phyloP scores from a whole-genome alignment of 2,113 vertebrate genomes.

The Crotophaga sulcirostris region DNA sequence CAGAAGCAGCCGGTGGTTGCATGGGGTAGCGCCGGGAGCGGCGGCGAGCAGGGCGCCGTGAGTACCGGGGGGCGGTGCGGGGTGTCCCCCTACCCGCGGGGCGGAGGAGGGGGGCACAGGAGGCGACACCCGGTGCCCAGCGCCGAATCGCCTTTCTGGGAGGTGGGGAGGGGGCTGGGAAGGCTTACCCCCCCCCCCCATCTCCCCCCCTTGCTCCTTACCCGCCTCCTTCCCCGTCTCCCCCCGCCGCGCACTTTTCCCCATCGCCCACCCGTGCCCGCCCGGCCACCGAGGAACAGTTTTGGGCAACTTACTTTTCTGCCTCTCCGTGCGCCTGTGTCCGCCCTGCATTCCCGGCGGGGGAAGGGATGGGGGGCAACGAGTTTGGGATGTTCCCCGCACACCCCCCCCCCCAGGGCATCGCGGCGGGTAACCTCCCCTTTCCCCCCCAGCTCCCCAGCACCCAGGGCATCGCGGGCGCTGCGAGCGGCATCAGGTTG shows the following conservation, averaged over 20 bases:
- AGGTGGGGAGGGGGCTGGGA: neutral
- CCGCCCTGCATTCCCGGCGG: neutral
- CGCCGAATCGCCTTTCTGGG: neutral
- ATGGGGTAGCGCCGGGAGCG: constrained; percentile 17
- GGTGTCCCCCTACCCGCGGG: neutral
- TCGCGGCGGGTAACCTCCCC: too few relatives aligned
- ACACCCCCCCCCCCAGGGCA: neutral
- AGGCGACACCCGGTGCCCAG: neutral
- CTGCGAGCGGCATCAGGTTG: neutral
- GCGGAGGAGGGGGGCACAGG: neutral
- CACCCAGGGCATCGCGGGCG: neutral
- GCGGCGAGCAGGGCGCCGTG: neutral
- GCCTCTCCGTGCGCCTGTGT: neutral
- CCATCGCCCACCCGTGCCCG: neutral
- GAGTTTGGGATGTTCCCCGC: too few relatives aligned
- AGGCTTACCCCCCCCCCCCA: neutral
- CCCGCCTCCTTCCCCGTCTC: too few relatives aligned
- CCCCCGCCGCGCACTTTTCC: neutral
- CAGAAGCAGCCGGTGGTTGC: constrained; percentile 58
- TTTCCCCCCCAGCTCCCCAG: too few relatives aligned
- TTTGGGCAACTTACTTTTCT: neutral
- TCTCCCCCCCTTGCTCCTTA: too few relatives aligned
- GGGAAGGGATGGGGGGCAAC: neutral
- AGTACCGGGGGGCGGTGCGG: constrained; percentile 32
- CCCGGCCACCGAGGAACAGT: neutral